phyloP scores from a whole-genome alignment of 2,113 vertebrate genomes.

The Embiotoca jacksoni region DNA sequence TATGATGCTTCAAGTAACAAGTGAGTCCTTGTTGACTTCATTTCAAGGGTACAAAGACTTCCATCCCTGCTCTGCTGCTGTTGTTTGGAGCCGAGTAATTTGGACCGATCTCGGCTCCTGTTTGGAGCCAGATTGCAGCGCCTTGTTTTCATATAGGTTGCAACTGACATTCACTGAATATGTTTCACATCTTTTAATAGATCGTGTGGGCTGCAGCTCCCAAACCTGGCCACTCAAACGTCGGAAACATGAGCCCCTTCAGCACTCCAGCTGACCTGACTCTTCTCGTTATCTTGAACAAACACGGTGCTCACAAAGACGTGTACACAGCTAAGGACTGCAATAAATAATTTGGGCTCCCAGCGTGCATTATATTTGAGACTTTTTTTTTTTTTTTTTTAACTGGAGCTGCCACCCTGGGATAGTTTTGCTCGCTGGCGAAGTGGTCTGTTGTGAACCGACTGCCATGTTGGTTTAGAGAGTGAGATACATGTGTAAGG shows the following conservation, averaged over 20 bases:
- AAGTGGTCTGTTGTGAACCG: constrained; percentile 10
- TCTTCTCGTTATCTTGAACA: constrained; percentile 66
- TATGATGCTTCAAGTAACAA: too few relatives aligned
- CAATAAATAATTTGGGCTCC: constrained; percentile 23
- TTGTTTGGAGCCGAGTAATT: constrained; percentile 31
- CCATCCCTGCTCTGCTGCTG: constrained; percentile 31
- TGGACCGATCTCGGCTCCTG: constrained; percentile 31
- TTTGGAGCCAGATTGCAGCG: constrained; percentile 32
- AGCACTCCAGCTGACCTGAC: constrained; percentile 49
- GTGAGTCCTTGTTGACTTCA: constrained; percentile 18
- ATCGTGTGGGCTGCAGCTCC: constrained; percentile 52
- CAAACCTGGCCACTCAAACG: constrained; percentile 64
- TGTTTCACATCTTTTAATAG: constrained; percentile 83
- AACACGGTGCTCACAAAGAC: constrained; percentile 58
- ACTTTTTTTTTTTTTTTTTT: constrained; percentile 17
- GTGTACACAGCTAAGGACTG: constrained; percentile 33
- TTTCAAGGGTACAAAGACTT: constrained; percentile 44
- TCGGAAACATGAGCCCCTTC: constrained; percentile 70
- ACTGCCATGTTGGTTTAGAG: constrained; percentile 29
- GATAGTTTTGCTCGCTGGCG: constrained; percentile 43
- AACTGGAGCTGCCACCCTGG: constrained; percentile 30
- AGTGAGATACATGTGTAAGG: constrained; percentile 5
- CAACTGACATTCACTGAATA: constrained; percentile 78
- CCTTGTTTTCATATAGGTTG: constrained; percentile 70
- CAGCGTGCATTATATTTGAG: neutral